Evolutionary conservation across 2,888 invertebrate genomes (phyloP), one percentile per base, ranked within the genome.

Genomic region (Caenorhabditis afra): DNA sequence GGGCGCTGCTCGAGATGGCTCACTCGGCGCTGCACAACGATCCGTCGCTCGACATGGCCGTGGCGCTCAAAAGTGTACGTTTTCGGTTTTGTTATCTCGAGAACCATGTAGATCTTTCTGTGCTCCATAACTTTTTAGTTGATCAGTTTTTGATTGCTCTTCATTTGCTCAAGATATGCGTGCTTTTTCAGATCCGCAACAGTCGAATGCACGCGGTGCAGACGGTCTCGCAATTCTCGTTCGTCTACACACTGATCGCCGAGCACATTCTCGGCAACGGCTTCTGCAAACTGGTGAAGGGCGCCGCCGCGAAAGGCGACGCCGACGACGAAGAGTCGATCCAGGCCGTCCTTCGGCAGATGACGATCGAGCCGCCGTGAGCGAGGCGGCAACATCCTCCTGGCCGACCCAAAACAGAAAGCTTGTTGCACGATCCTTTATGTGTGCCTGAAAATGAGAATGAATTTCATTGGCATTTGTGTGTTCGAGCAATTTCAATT

Each of bases 181-280:
- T 50, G 11, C 11, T 5, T 64, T 5, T 73, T 8, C 47, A 79
- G 78, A 50, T 83, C 10, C 74, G 81, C 37, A 58, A 67, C 18
- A 79, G 79, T 11, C 64, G 83, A 12, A 39, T 83, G 47, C 83
- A 83, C 59, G 53, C 83, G 4, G 78, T 80, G n/a, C 83, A 83
- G 66, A 65, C 41, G 8, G 41, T 75, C 23, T 20, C 39, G 4
- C 83, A 83, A 37, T 73, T 76, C 57, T 65, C 74, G 11, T 75
- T 80, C 12, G 71, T 81, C 29, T 78, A 79, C 55, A 49, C 62
- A 35, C 23, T 77, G 39, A 59, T 83, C 10, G 65, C 73, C 10
- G 78, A 81, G 10, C 81, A 83, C 52, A 41, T 81, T n/a, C 45
- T 81, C 37, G 78, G 66, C 61, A 79, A 80, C 57, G 70, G 71